Evolutionary conservation across 2,888 invertebrate species (phyloP), one percentile per base, ranked within the genome.

Genomic region (Sarcophaga rosellei): DNA sequence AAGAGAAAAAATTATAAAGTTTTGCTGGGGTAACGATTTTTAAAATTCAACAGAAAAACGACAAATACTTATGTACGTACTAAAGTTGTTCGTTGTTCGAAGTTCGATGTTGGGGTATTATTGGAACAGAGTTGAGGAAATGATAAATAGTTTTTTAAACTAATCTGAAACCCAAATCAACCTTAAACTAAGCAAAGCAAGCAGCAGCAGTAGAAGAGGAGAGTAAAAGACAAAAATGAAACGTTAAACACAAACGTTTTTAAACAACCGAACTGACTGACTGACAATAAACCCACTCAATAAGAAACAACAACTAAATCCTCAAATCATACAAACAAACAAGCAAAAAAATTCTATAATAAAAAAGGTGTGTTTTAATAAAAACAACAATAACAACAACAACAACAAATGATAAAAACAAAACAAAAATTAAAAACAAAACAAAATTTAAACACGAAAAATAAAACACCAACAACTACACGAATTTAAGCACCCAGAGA

Each of bases 121-220:
- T 17, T 17, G 57, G 57, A n/a, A n/a, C 15, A 57, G 17, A 57
- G 53, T 63, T 57, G 82, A 85, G 80, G 82, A 85, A 86, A 90
- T 88, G 90, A 89, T 89, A 88, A 90, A 89, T 90, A 89, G 84
- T 88, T 88, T 86, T 84, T 68, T 86, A 85, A 84, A 89, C 90
- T 87, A 89, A 89, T 80, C 86, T 86, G 87, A 81, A 89, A 91
- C 91, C 91, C 91, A 91, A 91, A 91, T 91, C 91, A 91, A 88
- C 74, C 84, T 84, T 75, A 70, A 84, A 84, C 84, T 84, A 84
- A 84, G 70, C 75, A 79, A 69, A 75, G 65, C 69, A 76, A 76
- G 65, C 76, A 75, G 62, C 66, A 68, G 53, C 68, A 77, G 77
- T 20, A 82, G 61, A n/a, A 70, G 17, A 66, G 17, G 5, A 74